Conservation (phyloP, 2,797 vertebrate genomes). For the Capromys pilorides region DNA sequence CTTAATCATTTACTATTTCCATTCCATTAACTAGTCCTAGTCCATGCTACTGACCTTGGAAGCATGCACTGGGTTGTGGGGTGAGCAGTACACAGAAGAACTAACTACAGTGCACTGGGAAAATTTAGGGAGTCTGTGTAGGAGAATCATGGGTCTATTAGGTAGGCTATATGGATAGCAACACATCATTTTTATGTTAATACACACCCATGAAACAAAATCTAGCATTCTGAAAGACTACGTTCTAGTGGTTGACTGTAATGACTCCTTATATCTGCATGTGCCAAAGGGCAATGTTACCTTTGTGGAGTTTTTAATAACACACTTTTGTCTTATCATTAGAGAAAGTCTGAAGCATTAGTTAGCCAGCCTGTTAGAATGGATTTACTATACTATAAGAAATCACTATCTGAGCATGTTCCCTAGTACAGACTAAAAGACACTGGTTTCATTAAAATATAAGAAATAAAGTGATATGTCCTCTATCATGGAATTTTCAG, state of each 20-base stretch:
- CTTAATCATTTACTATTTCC: not conserved
- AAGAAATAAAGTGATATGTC: not conserved
- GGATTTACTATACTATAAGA: not conserved
- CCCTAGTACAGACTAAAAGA: not conserved
- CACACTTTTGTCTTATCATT: no score
- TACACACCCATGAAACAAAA: not conserved
- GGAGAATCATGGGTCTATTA: not conserved
- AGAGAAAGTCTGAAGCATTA: not conserved
- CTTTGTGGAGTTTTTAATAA: not conserved
- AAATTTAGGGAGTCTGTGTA: no score
- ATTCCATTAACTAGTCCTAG: not conserved
- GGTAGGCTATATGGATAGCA: not conserved
- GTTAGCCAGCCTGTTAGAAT: not conserved
- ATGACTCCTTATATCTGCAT: not conserved
- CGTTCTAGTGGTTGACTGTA: not conserved
- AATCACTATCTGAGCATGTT: not conserved
- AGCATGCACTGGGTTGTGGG: not conserved
- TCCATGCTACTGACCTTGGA: not conserved
- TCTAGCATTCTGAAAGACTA: not conserved
- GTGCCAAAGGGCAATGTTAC: not conserved
- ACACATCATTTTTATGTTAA: no score
- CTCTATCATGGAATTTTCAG: not conserved
- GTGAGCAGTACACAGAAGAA: not conserved
- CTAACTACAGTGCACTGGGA: no score
- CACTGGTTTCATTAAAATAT: not conserved